Base-by-base conservation (phyloP, 53 echinoderm and acorn worm genomes). In the Paelopatides confundens region DNA sequence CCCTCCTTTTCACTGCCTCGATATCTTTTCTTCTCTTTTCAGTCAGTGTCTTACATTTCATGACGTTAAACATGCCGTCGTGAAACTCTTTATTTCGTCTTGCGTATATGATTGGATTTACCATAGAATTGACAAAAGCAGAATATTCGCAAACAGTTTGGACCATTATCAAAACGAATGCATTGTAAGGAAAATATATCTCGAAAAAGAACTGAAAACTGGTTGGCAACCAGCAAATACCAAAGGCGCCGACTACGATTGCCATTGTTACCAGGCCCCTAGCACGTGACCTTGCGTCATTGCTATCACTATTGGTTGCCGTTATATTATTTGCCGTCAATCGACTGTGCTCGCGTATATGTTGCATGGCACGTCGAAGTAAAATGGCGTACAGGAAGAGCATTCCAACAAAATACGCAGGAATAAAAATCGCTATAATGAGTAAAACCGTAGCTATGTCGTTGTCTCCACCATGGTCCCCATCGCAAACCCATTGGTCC, bases 91-190 rank as follows among this genome's bases (percentile, higher is more conserved):
- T 63, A 26, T 63, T 83, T 64, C 84, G 54, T 38, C 36, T 37
- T 7, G 84, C 65, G 37, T 83, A 65, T 18, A 83, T 83, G 31
- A 83, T 63, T 11, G 84, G 84, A 30, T 83, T 83, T 3, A 83
- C 63, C 84, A 39, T 38, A n/a, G 84, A 65, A 65, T 83, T 83
- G n/a, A 64, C 37, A 31, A 64, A 83, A 30, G 79, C 79, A 4
- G 17, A 6, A 51, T 79, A 79, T 33, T 79, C 79, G 54, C 79
- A 79, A 10, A 52, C 3, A 24, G 54, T 54, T 53, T 79, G 79
- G 2, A 79, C 79, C 9, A 79, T 4, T 12, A 79, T 40, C 38
- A 83, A 9, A 23, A 26, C 28, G 32, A 31, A 6, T 11, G 26
- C 64, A 83, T 32, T 46, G 43, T 83, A 83, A 3, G 33, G 3